A percentile compares a stretch with the other conserved stretches of the same genome.
These are phyloP conservation scores for Brachycybe producta DNA, from an alignment of 2,888 invertebrate genomes.

Conservation along the genomic window DNA sequence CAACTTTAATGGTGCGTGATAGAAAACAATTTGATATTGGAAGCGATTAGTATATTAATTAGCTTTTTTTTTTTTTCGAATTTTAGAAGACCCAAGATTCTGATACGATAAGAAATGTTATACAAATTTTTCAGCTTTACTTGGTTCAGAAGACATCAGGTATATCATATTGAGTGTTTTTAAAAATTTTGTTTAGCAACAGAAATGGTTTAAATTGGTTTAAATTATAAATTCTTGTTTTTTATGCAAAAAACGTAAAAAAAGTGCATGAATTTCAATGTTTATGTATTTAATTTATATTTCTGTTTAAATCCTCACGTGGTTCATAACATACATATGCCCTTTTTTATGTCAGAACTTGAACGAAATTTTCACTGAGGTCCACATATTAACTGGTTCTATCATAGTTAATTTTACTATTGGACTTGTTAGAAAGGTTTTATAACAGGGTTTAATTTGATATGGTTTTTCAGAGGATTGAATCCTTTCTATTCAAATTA, in stretches of 20 bases:
- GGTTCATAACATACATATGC: no score
- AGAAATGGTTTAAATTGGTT: no score
- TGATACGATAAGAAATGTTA: constrained; percentile 12
- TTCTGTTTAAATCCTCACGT: no score
- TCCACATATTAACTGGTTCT: no score
- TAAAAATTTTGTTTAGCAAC: no score
- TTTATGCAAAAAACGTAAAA: not conserved
- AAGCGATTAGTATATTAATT: not conserved
- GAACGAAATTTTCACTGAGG: no score
- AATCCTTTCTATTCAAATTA: not conserved
- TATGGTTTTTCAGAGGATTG: constrained; percentile 5
- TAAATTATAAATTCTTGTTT: constrained; percentile 2
- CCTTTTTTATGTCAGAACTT: no score
- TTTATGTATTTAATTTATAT: no score
- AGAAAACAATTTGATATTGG: not conserved
- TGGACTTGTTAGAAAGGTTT: no score
- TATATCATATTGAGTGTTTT: no score
- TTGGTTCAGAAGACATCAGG: constrained; percentile 11
- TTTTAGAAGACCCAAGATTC: constrained; percentile 7
- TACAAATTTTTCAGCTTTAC: constrained; percentile 1
- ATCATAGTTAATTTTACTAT: no score
- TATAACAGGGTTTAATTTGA: no score
- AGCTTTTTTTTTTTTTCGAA: not conserved
- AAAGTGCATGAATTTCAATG: not conserved
- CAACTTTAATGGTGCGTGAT: constrained; percentile 4